phyloP scores from a whole-genome alignment of 2,888 invertebrate species.

The Polydrusus cervinus region DNA sequence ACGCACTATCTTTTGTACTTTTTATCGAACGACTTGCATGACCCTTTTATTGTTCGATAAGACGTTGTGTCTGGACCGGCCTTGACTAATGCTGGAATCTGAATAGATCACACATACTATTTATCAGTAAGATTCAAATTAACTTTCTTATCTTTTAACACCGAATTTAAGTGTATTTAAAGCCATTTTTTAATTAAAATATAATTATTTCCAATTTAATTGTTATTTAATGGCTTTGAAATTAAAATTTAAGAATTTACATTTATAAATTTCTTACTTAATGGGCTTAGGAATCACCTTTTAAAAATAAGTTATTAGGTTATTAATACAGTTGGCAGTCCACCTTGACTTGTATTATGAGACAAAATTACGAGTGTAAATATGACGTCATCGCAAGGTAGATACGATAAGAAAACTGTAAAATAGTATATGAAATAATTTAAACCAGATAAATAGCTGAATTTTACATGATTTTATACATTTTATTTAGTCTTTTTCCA shows the following conservation, averaged over 20 bases:
- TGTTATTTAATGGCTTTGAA: not conserved
- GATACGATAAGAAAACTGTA: not conserved
- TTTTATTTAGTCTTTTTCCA: too few relatives aligned
- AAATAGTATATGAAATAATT: not conserved
- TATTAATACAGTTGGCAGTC: not conserved
- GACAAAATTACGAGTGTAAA: conserved; percentile 10
- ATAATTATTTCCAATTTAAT: conserved; percentile 11
- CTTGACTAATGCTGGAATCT: too few relatives aligned
- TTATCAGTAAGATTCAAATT: too few relatives aligned
- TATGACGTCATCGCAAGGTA: conserved; percentile 4
- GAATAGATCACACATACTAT: too few relatives aligned
- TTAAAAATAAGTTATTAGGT: not conserved
- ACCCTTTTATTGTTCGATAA: too few relatives aligned
- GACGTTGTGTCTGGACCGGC: too few relatives aligned
- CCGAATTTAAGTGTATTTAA: not conserved
- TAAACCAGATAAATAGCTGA: too few relatives aligned
- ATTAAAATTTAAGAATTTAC: conserved; percentile 5
- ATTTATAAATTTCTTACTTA: conserved; percentile 3
- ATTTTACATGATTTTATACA: too few relatives aligned
- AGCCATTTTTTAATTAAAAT: conserved; percentile 22
- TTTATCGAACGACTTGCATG: too few relatives aligned
- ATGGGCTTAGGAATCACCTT: conserved; percentile 6
- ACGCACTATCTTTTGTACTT: too few relatives aligned
- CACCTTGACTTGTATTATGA: conserved; percentile 30
- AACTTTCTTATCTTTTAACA: not conserved